Conservation (phyloP, 2,113 vertebrate genomes). For the Macquaria australasica region DNA sequence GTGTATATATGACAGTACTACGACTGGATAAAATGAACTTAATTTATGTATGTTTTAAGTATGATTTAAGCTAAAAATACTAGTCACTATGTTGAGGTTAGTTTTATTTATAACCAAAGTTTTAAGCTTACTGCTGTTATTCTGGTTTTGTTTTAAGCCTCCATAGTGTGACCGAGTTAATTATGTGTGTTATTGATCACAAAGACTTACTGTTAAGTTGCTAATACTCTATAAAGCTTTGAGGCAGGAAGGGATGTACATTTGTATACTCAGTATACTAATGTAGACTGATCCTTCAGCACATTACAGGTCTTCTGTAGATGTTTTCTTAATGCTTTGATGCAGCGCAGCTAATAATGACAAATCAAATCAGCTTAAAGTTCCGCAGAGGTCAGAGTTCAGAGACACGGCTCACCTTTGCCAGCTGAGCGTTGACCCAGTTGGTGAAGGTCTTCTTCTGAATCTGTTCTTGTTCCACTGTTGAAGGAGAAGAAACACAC, state of each 20-base stretch:
- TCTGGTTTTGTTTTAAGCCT: not conserved
- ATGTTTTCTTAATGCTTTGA: not conserved
- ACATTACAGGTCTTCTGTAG: not conserved
- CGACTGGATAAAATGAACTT: not conserved
- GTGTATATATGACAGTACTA: too few relatives aligned
- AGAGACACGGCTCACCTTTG: constrained; percentile 87
- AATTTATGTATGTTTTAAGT: too few relatives aligned
- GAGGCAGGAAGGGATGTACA: not conserved
- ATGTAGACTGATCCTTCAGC: not conserved
- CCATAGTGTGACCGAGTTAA: not conserved
- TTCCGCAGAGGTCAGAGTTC: constrained; percentile 1
- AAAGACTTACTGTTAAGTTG: not conserved
- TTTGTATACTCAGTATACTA: not conserved
- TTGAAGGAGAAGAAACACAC: constrained; percentile 28
- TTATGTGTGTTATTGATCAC: not conserved
- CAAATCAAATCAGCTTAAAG: not conserved
- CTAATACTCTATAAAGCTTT: not conserved
- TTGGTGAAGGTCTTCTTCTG: constrained; percentile 98
- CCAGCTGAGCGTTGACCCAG: constrained; percentile 95
- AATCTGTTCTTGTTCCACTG: constrained; percentile 93
- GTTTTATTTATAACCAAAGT: not conserved
- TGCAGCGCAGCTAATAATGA: not conserved
- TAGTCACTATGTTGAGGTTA: not conserved
- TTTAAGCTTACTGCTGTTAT: not conserved
- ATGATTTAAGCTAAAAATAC: not conserved